Evolutionary conservation across 2,888 invertebrate genomes (phyloP).

Genomic region (Pseudanteris insignis): DNA sequence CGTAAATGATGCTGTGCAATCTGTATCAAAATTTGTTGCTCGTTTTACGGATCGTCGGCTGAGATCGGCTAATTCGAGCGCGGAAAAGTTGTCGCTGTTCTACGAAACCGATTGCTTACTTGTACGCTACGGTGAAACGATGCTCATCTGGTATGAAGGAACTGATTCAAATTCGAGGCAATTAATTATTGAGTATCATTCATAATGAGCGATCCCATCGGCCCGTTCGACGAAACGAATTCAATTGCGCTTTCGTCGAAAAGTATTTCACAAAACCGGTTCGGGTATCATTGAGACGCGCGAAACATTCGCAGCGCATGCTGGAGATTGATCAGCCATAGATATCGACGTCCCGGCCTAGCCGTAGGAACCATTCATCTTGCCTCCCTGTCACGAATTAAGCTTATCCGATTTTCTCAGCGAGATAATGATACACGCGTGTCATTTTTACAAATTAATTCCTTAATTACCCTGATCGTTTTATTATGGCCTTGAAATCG

Average conservation of each 20-base stretch:
- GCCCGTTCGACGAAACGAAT: constrained; percentile 20
- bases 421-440: constrained; percentile 11
- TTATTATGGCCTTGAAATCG: too few relatives aligned
- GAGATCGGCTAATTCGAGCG: constrained; percentile 5
- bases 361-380: constrained; percentile 54
- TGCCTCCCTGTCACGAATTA: constrained; percentile 22
- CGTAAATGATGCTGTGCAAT: constrained; percentile 18
- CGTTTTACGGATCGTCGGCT: constrained; percentile 8
- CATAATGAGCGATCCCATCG: constrained; percentile 14
- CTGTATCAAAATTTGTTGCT: constrained; percentile 6
- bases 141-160: too few relatives aligned
- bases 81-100: too few relatives aligned
- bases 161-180: too few relatives aligned
- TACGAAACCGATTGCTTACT: too few relatives aligned
- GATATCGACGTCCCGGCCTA: constrained; percentile 46
- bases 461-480: constrained; percentile 25
- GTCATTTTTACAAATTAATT: constrained; percentile 24
- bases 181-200: constrained; percentile 21
- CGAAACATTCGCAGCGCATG: constrained; percentile 27
- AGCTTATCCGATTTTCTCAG: constrained; percentile 28
- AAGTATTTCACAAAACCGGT: constrained; percentile 32
- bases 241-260: constrained; percentile 27
- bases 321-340: constrained; percentile 28
- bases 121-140: too few relatives aligned
- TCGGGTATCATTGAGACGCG: constrained; percentile 22